phyloP scores from a whole-genome alignment of 2,113 vertebrate species.

The Polypterus senegalus region DNA sequence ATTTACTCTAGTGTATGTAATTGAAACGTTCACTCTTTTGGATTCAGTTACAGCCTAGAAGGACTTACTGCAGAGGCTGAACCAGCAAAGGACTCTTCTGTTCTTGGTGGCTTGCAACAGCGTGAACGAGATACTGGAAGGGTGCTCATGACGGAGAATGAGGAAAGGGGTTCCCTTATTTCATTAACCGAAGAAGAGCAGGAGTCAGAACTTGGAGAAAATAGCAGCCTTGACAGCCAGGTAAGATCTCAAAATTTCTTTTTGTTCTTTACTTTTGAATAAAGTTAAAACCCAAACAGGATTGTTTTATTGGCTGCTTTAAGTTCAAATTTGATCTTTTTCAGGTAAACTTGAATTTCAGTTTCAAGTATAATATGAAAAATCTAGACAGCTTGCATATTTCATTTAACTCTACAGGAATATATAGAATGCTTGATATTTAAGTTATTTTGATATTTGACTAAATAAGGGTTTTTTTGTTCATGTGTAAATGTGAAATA shows the following conservation, averaged over 20 bases:
- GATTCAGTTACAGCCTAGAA: constrained; percentile 84
- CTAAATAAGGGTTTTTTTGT: too few species aligned
- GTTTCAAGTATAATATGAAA: too few species aligned
- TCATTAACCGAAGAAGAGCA: constrained; percentile 75
- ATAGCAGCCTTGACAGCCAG: constrained; percentile 43
- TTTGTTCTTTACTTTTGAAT: constrained; percentile 8
- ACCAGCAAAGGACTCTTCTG: constrained; percentile 43
- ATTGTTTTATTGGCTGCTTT: too few species aligned
- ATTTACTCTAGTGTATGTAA: too few species aligned
- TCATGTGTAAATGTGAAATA: too few species aligned
- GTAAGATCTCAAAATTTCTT: constrained; percentile 38
- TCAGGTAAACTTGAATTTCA: too few species aligned
- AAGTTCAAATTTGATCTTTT: too few species aligned
- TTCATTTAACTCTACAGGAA: too few species aligned
- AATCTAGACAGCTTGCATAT: too few species aligned
- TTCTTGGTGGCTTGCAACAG: constrained; percentile 36
- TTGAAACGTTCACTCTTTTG: constrained; percentile 10
- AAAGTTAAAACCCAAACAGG: too few species aligned
- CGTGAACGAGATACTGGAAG: constrained; percentile 40
- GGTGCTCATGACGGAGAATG: constrained; percentile 36
- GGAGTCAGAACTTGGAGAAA: constrained; percentile 54
- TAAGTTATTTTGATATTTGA: too few species aligned
- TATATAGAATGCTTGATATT: too few species aligned
- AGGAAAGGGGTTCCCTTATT: constrained; percentile 65
- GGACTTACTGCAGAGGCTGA: constrained; percentile 60